phyloP scores from a whole-genome alignment of 2,113 vertebrate genomes.

The Grammomys dolichurus region DNA sequence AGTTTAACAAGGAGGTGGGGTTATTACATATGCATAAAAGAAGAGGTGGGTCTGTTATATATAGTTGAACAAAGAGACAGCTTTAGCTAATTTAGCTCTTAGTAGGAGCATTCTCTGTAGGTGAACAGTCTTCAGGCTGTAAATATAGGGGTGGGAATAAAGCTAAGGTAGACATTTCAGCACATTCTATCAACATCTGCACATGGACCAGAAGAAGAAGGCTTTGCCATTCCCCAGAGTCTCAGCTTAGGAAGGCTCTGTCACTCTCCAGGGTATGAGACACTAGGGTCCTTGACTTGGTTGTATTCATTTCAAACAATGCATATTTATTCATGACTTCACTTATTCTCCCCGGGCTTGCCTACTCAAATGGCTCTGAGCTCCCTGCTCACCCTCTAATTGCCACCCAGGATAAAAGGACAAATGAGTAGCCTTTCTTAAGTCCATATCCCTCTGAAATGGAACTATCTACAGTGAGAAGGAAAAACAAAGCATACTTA shows the following conservation, averaged over 20 bases:
- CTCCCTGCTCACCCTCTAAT: not conserved
- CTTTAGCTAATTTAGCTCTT: not conserved
- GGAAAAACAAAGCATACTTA: not conserved
- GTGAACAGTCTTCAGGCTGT: not conserved
- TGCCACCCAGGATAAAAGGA: not conserved
- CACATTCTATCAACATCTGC: not conserved
- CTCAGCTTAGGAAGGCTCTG: not conserved
- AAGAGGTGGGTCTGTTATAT: not conserved
- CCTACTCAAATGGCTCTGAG: not conserved
- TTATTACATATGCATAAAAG: not conserved
- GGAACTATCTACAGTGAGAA: not conserved
- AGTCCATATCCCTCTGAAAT: not conserved
- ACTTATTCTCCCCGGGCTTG: not conserved
- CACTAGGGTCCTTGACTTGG: not conserved
- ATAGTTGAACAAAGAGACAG: not conserved
- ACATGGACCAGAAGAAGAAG: not conserved
- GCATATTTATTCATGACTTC: not conserved
- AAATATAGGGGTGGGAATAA: not conserved
- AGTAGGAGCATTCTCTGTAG: not conserved
- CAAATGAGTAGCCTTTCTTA: not conserved
- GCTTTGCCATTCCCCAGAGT: not conserved
- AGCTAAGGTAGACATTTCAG: not conserved
- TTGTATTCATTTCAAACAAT: not conserved
- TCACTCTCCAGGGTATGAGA: not conserved
- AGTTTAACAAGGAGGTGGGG: not conserved